phyloP scores from a whole-genome alignment of 2,797 vertebrate species.

The Alectoris magna region DNA sequence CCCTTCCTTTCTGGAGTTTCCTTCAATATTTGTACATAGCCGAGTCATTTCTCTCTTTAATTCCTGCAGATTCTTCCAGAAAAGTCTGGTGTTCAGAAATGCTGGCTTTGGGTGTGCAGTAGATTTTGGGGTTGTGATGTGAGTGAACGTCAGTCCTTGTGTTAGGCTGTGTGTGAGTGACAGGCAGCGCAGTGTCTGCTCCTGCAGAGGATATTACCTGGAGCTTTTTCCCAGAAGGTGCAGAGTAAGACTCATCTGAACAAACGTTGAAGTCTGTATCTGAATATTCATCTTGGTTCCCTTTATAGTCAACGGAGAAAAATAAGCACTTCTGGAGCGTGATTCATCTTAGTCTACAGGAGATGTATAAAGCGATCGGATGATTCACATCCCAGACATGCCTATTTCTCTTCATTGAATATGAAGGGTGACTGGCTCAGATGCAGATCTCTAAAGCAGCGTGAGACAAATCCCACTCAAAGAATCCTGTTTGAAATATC shows the following conservation, averaged over 20 bases:
- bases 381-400: slow-evolving; percentile 62
- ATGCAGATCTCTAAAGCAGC: slow-evolving; percentile 40
- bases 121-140: background rate
- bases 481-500: slow-evolving; percentile 23
- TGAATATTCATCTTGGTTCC: slow-evolving; percentile 49
- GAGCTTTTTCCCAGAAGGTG: slow-evolving; percentile 34
- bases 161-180: background rate
- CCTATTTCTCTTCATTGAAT: slow-evolving; percentile 44
- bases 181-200: background rate
- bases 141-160: background rate
- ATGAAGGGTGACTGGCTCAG: slow-evolving; percentile 44
- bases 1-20: background rate
- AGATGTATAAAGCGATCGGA: slow-evolving; percentile 44
- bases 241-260: slow-evolving; percentile 29
- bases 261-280: slow-evolving; percentile 24
- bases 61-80: background rate
- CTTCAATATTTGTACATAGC: background rate
- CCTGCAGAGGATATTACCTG: background rate
- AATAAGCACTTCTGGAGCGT: slow-evolving; percentile 36
- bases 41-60: background rate
- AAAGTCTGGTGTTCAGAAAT: background rate
- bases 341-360: slow-evolving; percentile 58
- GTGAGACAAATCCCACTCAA: slow-evolving; percentile 52
- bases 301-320: slow-evolving; percentile 47
- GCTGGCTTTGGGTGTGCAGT: background rate